Evolutionary conservation across 2,797 vertebrate genomes (phyloP), one percentile per base, ranked within the genome.

Genomic region (Nannoperca obscura): DNA sequence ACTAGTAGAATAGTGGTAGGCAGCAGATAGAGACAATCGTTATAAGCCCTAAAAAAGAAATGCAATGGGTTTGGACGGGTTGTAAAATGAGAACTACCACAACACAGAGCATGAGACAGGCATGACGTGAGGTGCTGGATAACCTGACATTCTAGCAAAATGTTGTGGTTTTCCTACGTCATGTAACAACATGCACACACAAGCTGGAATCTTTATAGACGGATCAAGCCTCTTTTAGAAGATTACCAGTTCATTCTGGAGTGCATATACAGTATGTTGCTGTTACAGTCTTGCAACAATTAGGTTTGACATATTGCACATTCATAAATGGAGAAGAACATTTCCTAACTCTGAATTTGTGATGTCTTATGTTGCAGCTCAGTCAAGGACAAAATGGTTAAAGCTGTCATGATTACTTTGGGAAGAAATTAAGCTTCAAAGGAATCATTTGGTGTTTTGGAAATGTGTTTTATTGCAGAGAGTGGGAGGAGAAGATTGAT

Each of bases 31-130:
- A 68, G 50, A 71, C 34, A 74, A 57, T 68, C 73, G 82, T 32
- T 68, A 73, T 47, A 34, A 54, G 32, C 12, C 34, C 67, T 75
- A 72, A 71, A 22, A 47, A 50, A 79, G 49, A 78, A 24, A 60
- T 5, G 53, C 27, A 11, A 40, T 34, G 34, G 34, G 69, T 80
- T 55, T 54, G 40, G 55, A 52, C 7, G 19, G 22, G 34, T 44
- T 78, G 67, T 76, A 83, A 85, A 80, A 71, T 71, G 81, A 87
- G 81, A 78, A 80, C 49, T 27, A 42, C 71, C 47, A 63, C n/a
- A 52, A 67, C 42, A 42, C 22, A 32, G 68, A 82, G 71, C 6
- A 4, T 66, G 20, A 70, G 59, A 78, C 82, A 36, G 62, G 63
- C 55, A 69, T 19, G 34, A 11, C 50, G 65, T 34, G 71, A 30